Conservation (phyloP, 2,797 vertebrate species). For the Lutjanus campechanus region DNA sequence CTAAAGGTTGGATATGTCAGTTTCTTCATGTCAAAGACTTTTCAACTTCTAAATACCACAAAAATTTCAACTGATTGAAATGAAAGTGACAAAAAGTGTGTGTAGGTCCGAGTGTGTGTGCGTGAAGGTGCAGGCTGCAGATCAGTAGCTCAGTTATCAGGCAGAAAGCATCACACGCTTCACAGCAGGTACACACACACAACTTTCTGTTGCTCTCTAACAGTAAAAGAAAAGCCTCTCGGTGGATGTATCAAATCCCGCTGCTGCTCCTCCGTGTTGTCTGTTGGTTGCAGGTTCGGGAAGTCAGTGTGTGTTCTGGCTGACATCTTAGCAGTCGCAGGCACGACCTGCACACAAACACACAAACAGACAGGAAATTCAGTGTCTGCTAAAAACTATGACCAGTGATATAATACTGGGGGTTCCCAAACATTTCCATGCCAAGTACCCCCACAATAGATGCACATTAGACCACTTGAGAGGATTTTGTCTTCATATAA, state of each 20-base stretch:
- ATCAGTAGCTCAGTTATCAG: constrained; percentile 59
- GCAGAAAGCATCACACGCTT: constrained; percentile 47
- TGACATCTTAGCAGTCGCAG: constrained; percentile 76
- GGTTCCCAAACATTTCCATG: neutral
- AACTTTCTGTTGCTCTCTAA: constrained; percentile 54
- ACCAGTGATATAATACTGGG: neutral
- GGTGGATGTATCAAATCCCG: constrained; percentile 41
- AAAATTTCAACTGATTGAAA: constrained; percentile 37
- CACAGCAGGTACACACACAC: constrained; percentile 50
- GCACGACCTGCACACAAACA: constrained; percentile 68
- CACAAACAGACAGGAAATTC: neutral
- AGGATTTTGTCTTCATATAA: too few species aligned
- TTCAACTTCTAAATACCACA: constrained; percentile 9
- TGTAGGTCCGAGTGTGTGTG: constrained; percentile 16
- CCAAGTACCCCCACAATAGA: too few species aligned
- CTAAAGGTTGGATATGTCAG: neutral
- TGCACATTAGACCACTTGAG: too few species aligned
- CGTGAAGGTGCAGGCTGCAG: constrained; percentile 44
- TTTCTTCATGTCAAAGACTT: constrained; percentile 20
- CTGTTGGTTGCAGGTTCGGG: constrained; percentile 52
- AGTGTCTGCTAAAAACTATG: neutral
- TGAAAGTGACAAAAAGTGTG: constrained; percentile 37
- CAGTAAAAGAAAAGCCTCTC: constrained; percentile 55
- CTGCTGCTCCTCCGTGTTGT: constrained; percentile 39
- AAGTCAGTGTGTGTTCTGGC: constrained; percentile 27